Evolutionary conservation across 2,797 vertebrate species (phyloP).

Genomic region (Sebastes nivosus): DNA sequence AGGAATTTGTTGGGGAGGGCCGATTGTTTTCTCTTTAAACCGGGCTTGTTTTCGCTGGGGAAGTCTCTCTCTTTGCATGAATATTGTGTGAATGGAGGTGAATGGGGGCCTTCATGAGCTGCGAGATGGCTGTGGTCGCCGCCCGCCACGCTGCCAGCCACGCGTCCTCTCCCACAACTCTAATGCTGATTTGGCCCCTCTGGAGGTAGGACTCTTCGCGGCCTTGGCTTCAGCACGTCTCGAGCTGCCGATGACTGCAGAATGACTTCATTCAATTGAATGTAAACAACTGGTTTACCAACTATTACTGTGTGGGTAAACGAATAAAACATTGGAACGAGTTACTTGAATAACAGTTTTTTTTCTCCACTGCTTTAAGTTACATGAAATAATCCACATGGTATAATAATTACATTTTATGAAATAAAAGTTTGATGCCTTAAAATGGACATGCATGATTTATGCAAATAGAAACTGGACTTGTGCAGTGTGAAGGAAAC

Average conservation of each 20-base stretch:
- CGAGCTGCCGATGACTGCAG: conserved; percentile 4
- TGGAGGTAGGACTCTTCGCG: conserved; percentile 4
- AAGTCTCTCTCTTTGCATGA: conserved; percentile 59
- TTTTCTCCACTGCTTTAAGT: background rate
- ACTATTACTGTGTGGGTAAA: background rate
- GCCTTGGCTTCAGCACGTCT: background rate
- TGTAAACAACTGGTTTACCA: conserved; percentile 5
- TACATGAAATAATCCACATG: background rate
- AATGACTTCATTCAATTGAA: conserved; percentile 13
- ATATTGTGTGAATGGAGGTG: conserved; percentile 76
- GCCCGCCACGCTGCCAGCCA: conserved; percentile 67
- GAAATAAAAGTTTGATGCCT: background rate
- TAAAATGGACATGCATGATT: background rate
- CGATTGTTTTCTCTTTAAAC: conserved; percentile 83
- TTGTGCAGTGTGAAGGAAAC: too few relatives aligned
- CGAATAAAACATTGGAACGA: background rate
- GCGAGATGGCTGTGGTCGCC: conserved; percentile 66
- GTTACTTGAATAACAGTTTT: background rate
- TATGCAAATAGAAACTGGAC: background rate
- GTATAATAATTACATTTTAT: background rate
- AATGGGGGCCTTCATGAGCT: conserved; percentile 78
- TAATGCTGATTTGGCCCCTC: conserved; percentile 47
- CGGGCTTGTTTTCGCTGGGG: conserved; percentile 72
- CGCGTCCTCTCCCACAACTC: conserved; percentile 53
- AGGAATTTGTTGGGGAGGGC: conserved; percentile 70